phyloP scores from a whole-genome alignment of 2,888 invertebrate genomes.

The Halictus ligatus region DNA sequence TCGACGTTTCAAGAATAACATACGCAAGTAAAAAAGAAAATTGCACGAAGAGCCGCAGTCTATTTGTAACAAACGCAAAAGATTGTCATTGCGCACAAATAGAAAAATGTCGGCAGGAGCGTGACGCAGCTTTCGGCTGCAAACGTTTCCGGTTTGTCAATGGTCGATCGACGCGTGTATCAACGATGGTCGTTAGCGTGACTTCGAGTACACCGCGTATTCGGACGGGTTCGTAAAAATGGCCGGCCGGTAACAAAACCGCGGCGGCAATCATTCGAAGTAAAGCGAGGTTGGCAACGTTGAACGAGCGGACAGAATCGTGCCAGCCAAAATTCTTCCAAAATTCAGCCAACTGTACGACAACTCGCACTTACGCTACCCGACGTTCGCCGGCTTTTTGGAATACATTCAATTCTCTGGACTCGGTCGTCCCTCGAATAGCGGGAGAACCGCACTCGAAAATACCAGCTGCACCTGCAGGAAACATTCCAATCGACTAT shows the following conservation, averaged over 20 bases:
- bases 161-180: neutral
- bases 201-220: neutral
- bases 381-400: conserved; percentile 69
- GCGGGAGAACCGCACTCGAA: conserved; percentile 47
- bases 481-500: neutral
- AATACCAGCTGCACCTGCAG: conserved; percentile 38
- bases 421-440: conserved; percentile 54
- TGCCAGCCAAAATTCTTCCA: conserved; percentile 53
- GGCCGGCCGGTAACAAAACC: conserved; percentile 27
- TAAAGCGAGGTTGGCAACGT: conserved; percentile 68
- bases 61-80: neutral
- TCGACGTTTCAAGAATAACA: no score
- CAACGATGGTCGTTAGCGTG: neutral
- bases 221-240: conserved; percentile 9
- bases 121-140: neutral
- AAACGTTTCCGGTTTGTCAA: neutral
- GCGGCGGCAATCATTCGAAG: conserved; percentile 60
- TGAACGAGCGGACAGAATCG: conserved; percentile 53
- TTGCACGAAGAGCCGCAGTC: neutral
- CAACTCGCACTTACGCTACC: conserved; percentile 61
- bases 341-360: conserved; percentile 68
- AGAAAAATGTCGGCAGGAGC: neutral
- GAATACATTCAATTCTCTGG: conserved; percentile 69
- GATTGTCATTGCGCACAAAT: no score
- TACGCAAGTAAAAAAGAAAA: no score